Percentiles rank a stretch among this genome's conserved stretches.
Evolutionary conservation across 2,797 vertebrate genomes (phyloP).

Genomic region (Microctenopoma steveboyesi): DNA sequence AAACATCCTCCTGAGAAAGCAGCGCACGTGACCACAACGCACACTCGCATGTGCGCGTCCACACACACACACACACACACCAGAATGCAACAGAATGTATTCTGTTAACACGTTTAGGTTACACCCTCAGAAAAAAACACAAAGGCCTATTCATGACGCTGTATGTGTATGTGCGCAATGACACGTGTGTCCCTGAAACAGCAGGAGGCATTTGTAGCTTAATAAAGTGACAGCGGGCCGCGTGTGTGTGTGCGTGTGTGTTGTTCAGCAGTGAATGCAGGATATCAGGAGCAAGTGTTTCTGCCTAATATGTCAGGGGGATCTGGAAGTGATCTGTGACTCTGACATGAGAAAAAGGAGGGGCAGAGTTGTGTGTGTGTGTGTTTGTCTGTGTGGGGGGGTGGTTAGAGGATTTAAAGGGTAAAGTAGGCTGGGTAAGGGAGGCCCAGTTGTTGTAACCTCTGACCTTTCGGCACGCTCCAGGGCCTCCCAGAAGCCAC

Average conservation of each 20-base stretch:
- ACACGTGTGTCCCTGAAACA: conserved; percentile 21
- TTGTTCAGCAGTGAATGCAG: conserved; percentile 37
- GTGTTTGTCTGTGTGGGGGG: conserved; percentile 27
- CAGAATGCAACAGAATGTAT: conserved; percentile 23
- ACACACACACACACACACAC: conserved; percentile 1
- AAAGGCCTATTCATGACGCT: conserved; percentile 41
- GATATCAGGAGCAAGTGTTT: conserved; percentile 35
- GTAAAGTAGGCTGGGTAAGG: conserved; percentile 35
- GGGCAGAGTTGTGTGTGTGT: conserved; percentile 20
- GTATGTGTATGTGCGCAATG: conserved; percentile 18
- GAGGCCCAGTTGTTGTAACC: conserved; percentile 85
- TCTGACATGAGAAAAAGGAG: conserved; percentile 54
- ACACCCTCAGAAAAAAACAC: conserved; percentile 24
- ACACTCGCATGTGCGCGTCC: neutral
- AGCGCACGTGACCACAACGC: conserved; percentile 1
- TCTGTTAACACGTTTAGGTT: conserved; percentile 31
- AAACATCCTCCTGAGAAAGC: conserved; percentile 53
- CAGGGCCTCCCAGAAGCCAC: conserved; percentile 81
- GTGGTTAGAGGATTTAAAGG: conserved; percentile 42
- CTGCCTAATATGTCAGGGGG: conserved; percentile 52
- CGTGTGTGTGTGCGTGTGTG: neutral
- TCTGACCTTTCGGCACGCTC: conserved; percentile 82
- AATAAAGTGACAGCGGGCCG: conserved; percentile 24
- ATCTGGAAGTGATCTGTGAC: conserved; percentile 75
- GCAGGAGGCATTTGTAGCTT: conserved; percentile 25